Conservation (phyloP, 2,113 vertebrate species). For the Gila orcuttii region DNA sequence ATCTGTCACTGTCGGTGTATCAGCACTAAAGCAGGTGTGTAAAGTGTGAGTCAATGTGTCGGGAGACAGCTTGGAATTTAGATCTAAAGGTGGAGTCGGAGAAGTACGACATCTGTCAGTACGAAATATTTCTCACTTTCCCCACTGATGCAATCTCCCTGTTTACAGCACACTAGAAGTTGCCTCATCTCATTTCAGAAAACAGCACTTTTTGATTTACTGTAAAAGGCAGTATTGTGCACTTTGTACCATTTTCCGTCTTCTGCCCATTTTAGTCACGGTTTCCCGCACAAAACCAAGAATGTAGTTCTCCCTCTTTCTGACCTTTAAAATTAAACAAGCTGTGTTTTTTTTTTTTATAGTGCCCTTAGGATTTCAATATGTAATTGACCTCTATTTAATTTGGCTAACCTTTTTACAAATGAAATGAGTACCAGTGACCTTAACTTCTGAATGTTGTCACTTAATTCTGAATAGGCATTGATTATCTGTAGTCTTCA, state of each 20-base stretch:
- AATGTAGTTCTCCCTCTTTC: not conserved
- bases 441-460: not conserved
- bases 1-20: conserved; percentile 23
- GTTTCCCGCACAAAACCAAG: not conserved
- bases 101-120: not conserved
- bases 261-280: not conserved
- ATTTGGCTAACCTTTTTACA: not conserved
- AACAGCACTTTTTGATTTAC: not conserved
- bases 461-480: not conserved
- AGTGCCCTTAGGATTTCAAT: not conserved
- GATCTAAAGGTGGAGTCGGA: not conserved
- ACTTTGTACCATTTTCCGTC: not conserved
- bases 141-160: not conserved
- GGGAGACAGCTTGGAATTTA: not conserved
- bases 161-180: not conserved
- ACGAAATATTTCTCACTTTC: not conserved
- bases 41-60: not conserved
- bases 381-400: not conserved
- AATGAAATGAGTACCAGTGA: not conserved
- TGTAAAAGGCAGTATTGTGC: not conserved
- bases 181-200: not conserved
- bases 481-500: not conserved
- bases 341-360: not conserved
- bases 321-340: not conserved
- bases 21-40: conserved; percentile 6